Conservation (phyloP, 2,113 vertebrate species). For the Lepus americanus region DNA sequence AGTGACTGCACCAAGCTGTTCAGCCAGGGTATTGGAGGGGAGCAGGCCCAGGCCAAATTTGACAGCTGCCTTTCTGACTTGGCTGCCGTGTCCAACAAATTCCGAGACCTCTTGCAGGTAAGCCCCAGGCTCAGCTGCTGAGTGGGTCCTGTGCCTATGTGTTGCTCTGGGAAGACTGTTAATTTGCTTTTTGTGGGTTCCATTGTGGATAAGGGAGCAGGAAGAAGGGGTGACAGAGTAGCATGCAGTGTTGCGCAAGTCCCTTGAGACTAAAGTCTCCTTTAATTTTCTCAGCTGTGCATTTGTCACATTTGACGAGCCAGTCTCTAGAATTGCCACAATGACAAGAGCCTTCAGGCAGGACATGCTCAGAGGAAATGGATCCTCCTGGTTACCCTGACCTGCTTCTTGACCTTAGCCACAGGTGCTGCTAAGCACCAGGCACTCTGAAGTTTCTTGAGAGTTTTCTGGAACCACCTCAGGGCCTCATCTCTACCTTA, state of each 20-base stretch:
- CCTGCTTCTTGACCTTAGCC: neutral
- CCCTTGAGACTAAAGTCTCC: neutral
- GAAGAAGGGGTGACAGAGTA: neutral
- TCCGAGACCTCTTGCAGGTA: slow-evolving; percentile 98
- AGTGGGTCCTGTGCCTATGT: neutral
- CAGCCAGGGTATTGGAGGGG: slow-evolving; percentile 92
- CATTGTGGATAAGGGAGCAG: neutral
- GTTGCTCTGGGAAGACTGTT: neutral
- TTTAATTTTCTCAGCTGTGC: neutral
- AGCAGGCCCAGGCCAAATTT: slow-evolving; percentile 95
- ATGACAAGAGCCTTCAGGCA: neutral
- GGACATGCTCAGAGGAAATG: slow-evolving; percentile 1
- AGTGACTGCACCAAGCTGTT: slow-evolving; percentile 97
- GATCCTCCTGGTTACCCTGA: neutral
- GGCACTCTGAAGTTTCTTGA: slow-evolving; percentile 1
- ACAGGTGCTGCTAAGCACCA: neutral
- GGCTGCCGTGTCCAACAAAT: slow-evolving; percentile 94
- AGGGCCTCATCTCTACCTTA: neutral
- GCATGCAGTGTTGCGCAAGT: neutral
- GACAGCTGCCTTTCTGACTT: slow-evolving; percentile 98
- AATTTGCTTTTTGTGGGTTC: neutral
- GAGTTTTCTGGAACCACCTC: neutral
- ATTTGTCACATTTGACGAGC: neutral
- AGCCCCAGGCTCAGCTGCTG: slow-evolving; percentile 48
- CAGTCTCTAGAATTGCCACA: neutral